Base-by-base conservation (phyloP, 1,140 invertebrate genomes). In the Caenorhabditis inopinata region DNA sequence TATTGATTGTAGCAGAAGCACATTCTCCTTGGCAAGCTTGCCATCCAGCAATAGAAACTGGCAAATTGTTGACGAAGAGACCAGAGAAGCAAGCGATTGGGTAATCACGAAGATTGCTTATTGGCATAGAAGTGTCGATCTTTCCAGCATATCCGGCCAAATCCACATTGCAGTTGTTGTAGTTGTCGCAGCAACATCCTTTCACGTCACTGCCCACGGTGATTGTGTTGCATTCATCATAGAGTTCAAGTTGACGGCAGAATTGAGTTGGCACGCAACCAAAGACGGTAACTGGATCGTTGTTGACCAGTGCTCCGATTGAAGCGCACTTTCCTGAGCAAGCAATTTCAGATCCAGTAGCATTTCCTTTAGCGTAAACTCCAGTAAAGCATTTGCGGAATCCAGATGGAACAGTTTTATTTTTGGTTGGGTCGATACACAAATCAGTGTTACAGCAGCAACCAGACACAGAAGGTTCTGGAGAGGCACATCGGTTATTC, bases 391-490 rank as follows among this genome's bases (percentile, higher is more conserved):
- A 75, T 11, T 35, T 68, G 58, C 27, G 47, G 32, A 23, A 68
- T 74, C 27, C 29, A 46, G 45, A 25, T 58, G 46, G 35, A 23
- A 23, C 45, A 16, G 27, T 47, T 9, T 35, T 47, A 68, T 74
- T 74, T 46, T 79, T 79, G 25, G 58, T 48, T 35, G 78, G 78
- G 23, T 79, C 78, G 18, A 79, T n/a, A 46, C 78, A 79, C 29
- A 58, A 35, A 46, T 79, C 78, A 14, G 38, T 68, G 45, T 77
- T 45, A 62, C 81, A 82, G 78, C 81, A 82, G 78, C 81, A 82
- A 48, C 81, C 81, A 18, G 47, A 18, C 14, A 82, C 42, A 27
- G 74, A 73, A 21, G 77, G 78, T 38, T 48, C 45, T 27, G 74
- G 75, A 14, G 49, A 74, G 25, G 62, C 62, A 76, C 81, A 79